Evolutionary conservation across 2,113 vertebrate genomes (phyloP).

Genomic region (Mola mola): DNA sequence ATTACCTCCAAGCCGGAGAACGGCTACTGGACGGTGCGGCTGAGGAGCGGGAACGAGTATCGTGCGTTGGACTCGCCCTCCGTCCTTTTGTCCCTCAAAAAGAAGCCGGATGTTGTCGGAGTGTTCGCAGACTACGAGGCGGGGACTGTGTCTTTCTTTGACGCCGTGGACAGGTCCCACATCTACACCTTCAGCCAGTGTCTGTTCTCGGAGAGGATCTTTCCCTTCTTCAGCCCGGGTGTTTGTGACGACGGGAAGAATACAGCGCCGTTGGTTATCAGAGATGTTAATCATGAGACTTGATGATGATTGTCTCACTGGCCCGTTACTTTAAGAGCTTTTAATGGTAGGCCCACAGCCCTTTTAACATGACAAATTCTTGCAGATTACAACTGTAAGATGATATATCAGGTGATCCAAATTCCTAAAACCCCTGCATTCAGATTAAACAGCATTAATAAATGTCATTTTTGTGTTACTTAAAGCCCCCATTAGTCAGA

Average conservation of each 20-base stretch:
- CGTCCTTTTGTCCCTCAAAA: conserved; percentile 23
- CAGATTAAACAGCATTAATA: no score
- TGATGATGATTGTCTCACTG: not conserved
- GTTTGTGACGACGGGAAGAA: conserved; percentile 67
- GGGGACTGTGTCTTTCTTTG: conserved; percentile 69
- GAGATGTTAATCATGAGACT: conserved; percentile 17
- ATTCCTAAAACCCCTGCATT: no score
- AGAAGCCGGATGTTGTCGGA: conserved; percentile 56
- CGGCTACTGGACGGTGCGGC: conserved; percentile 82
- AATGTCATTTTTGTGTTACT: no score
- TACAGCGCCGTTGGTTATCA: conserved; percentile 37
- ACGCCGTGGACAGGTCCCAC: conserved; percentile 51
- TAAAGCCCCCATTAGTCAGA: no score
- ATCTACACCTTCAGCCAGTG: conserved; percentile 73
- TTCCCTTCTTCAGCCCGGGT: conserved; percentile 69
- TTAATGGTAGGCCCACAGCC: no score
- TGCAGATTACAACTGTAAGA: no score
- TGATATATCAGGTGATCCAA: no score
- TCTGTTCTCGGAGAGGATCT: conserved; percentile 60
- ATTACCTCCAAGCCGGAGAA: conserved; percentile 74
- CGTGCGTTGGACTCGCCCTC: conserved; percentile 72
- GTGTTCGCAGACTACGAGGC: conserved; percentile 70
- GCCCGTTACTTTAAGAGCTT: not conserved
- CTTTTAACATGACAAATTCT: not conserved
- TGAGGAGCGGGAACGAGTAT: conserved; percentile 73